Evolutionary conservation across 2,113 vertebrate species (phyloP), one percentile per base, ranked within the genome.

Genomic region (Amphilophus citrinellus): DNA sequence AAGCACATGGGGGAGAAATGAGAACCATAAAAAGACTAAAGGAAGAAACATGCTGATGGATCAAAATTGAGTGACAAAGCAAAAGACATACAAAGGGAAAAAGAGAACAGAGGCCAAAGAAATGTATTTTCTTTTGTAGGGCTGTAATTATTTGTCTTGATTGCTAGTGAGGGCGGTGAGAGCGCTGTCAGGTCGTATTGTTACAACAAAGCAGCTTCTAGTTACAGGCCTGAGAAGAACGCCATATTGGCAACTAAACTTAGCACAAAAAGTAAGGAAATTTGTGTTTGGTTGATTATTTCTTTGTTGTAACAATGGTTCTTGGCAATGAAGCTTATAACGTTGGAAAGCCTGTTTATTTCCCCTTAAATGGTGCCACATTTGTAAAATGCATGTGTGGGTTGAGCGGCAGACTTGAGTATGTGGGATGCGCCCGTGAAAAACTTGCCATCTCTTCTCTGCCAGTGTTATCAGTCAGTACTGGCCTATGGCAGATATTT

Each of bases 61-160:
- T 17, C 1, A 5, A 83, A 77, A 61, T 66, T 18, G 1, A 58
- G 15, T 44, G 60, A 42, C 13, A 7, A 20, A 78, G 60, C 10
- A n/a, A 73, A 61, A 86, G 42, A 76, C 15, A 61, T 17, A 61
- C 22, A 59, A 59, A 77, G 58, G 65, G 84, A 77, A 50, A 62
- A 50, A 61, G 3, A 73, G 68, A 65, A 71, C 62, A 47, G 53
- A 84, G 77, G 85, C 65, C 66, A 76, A 27, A 84, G 60, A 75
- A 80, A 85, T 77, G 85, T 87, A 32, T 53, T 73, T 73, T 81
- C 76, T 84, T 92, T 91, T 77, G 87, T 57, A 53, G 65, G 75
- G 10, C 82, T 88, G 88, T 90, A 91, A 93, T 94, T 93, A 87
- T 85, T 75, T 91, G 92, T 90, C 88, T 80, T 75, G 87, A 76